A percentile compares a stretch with the other conserved stretches of the same genome.
Evolutionary conservation across 2,113 vertebrate genomes (phyloP).

Genomic region (Petromus typicus): DNA sequence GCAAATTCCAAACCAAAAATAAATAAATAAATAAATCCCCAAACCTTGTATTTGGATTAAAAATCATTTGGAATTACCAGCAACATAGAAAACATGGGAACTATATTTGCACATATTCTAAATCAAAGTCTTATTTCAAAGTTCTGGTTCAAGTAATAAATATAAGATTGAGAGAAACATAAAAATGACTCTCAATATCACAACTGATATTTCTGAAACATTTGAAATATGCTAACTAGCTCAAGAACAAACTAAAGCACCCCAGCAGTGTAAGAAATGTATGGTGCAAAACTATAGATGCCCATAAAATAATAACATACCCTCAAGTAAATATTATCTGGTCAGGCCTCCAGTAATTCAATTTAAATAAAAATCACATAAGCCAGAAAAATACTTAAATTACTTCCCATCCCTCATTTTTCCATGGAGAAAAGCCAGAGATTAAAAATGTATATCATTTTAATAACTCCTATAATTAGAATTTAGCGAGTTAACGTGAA

Average conservation of each 20-base stretch:
- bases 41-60: conserved; percentile 33
- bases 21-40: neutral
- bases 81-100: conserved; percentile 28
- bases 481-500: conserved; percentile 51
- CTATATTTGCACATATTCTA: conserved; percentile 33
- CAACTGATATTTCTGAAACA: conserved; percentile 30
- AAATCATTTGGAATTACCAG: conserved; percentile 62
- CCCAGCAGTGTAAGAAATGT: neutral
- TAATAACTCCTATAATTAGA: conserved; percentile 54
- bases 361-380: conserved; percentile 60
- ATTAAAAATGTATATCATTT: conserved; percentile 52
- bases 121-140: conserved; percentile 55
- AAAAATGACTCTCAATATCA: conserved; percentile 42
- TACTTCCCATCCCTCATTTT: neutral
- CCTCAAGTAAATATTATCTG: conserved; percentile 44
- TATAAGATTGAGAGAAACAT: conserved; percentile 27
- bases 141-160: conserved; percentile 41
- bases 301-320: neutral
- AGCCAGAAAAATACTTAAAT: conserved; percentile 54
- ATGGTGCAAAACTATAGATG: neutral
- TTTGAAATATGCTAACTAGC: conserved; percentile 29
- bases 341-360: neutral
- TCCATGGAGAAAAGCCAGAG: neutral
- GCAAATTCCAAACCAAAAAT: conserved; percentile 53
- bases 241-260: conserved; percentile 43